These are phyloP conservation scores for Drosophila sucinea DNA, from an alignment of 1,140 invertebrate genomes.

Conservation along the genomic window DNA sequence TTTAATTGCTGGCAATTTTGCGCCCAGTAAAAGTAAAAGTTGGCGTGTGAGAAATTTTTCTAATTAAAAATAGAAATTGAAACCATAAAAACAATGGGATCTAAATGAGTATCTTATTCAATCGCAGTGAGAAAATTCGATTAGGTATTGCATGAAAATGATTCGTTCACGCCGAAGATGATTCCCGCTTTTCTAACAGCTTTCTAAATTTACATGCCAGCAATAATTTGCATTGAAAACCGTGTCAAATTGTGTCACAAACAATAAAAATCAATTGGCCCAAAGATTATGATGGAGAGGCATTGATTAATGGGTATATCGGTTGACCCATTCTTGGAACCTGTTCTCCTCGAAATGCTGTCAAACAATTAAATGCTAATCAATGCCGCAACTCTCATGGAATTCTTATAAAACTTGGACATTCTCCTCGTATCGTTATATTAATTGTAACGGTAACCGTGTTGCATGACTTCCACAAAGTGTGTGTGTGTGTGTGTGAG, in stretches of 20 bases:
- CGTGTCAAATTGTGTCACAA: slow-evolving; percentile 60
- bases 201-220: slow-evolving; percentile 76
- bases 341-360: slow-evolving; percentile 39
- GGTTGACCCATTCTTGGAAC: slow-evolving; percentile 63
- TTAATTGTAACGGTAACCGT: slow-evolving; percentile 72
- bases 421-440: slow-evolving; percentile 50
- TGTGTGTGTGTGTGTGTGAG: background rate
- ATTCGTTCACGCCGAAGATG: slow-evolving; percentile 32
- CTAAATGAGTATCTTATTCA: no score
- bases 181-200: slow-evolving; percentile 37
- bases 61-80: slow-evolving; percentile 6
- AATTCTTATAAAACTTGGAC: slow-evolving; percentile 53
- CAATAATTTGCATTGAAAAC: slow-evolving; percentile 58
- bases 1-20: slow-evolving; percentile 55
- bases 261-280: slow-evolving; percentile 35
- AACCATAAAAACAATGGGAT: background rate
- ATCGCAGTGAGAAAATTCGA: slow-evolving; percentile 8
- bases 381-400: slow-evolving; percentile 47
- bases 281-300: slow-evolving; percentile 3
- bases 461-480: slow-evolving; percentile 55
- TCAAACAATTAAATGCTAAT: slow-evolving; percentile 70
- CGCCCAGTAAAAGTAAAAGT: slow-evolving; percentile 68
- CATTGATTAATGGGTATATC: slow-evolving; percentile 32
- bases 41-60: slow-evolving; percentile 33
- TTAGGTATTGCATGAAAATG: slow-evolving; percentile 10